Conservation (phyloP, 2,888 invertebrate genomes). For the Spilosoma lubricipeda region DNA sequence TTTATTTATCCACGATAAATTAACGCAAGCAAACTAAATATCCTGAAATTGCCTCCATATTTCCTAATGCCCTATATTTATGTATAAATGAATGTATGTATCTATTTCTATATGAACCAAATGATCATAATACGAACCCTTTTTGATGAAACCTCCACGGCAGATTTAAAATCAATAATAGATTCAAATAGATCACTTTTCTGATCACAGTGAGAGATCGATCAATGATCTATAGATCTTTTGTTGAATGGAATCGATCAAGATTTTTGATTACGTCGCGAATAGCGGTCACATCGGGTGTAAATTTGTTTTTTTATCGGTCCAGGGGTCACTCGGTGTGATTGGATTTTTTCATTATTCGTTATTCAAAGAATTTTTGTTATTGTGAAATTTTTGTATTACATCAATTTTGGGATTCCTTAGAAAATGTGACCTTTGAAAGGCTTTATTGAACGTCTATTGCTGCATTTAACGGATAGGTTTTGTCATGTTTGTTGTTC, state of each 20-base stretch:
- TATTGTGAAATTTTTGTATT: conserved; percentile 15
- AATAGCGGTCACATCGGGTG: conserved; percentile 64
- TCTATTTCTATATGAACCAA: conserved; percentile 29
- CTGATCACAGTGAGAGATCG: conserved; percentile 81
- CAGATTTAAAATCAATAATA: conserved; percentile 83
- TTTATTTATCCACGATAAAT: neutral
- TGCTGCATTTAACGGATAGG: neutral
- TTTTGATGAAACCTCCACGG: conserved; percentile 70
- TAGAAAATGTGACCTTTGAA: neutral
- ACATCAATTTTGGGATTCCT: neutral
- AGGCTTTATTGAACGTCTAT: conserved; percentile 5
- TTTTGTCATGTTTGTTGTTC: neutral
- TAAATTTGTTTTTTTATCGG: conserved; percentile 49
- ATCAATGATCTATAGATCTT: conserved; percentile 79
- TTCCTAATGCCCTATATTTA: neutral
- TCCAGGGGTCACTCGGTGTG: conserved; percentile 48
- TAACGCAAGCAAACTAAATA: neutral
- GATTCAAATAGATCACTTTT: conserved; percentile 77
- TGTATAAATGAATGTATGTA: neutral
- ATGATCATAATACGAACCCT: conserved; percentile 55
- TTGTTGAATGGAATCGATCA: conserved; percentile 81
- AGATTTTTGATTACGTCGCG: conserved; percentile 73
- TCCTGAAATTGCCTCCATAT: neutral
- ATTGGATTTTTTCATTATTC: conserved; percentile 44
- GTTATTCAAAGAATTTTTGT: conserved; percentile 19